Evolutionary conservation across 2,888 invertebrate genomes (phyloP).

Genomic region (Drosophila paracracens): DNA sequence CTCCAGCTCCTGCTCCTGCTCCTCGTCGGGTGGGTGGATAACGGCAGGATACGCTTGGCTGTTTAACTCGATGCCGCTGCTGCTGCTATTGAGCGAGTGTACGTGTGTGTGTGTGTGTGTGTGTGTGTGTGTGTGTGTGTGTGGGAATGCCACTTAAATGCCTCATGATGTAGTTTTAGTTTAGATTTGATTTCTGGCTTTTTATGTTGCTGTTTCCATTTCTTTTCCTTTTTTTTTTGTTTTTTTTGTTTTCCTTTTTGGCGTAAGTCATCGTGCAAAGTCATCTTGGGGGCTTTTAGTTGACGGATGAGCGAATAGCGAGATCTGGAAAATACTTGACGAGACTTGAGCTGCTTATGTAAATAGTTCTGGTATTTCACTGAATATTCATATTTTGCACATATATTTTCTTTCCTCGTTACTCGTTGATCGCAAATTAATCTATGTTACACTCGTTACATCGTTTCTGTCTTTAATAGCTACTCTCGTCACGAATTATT

Average conservation of each 20-base stretch:
- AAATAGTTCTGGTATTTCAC: not conserved
- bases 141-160: slow-evolving; percentile 67
- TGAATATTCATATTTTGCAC: not conserved
- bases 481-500: not conserved
- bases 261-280: not conserved
- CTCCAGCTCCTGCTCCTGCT: not conserved
- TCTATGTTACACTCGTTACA: not conserved
- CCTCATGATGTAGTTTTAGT: slow-evolving; percentile 68
- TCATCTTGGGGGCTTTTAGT: slow-evolving; percentile 26
- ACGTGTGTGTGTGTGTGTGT: slow-evolving; percentile 8
- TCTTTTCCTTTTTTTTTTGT: not conserved
- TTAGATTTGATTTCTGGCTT: slow-evolving; percentile 59
- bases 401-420: not conserved
- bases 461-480: not conserved
- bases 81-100: slow-evolving; percentile 8
- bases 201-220: slow-evolving; percentile 10
- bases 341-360: not conserved
- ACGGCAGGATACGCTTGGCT: slow-evolving; percentile 40
- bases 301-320: slow-evolving; percentile 8
- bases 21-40: slow-evolving; percentile 23
- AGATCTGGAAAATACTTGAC: slow-evolving; percentile 5
- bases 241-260: not conserved
- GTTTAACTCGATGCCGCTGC: slow-evolving; percentile 3
- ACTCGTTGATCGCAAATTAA: not conserved
- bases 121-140: slow-evolving; percentile 9